A percentile compares a stretch with the other conserved stretches of the same genome.
These are phyloP conservation scores for Falco columbarius DNA, from an alignment of 2,797 vertebrate species.

Conservation along the genomic window DNA sequence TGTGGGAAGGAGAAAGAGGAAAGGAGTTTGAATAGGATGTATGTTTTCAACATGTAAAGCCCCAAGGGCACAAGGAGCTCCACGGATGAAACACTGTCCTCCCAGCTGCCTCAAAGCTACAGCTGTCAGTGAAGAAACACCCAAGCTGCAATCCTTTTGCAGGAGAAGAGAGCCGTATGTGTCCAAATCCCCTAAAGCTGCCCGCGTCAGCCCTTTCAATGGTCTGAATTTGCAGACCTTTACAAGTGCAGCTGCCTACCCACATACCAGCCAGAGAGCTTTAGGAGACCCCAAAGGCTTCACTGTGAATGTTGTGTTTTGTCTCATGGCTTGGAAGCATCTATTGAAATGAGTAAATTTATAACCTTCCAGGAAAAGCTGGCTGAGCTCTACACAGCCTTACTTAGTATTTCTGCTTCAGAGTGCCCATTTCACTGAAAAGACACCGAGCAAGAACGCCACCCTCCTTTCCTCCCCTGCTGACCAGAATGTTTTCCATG, in stretches of 20 bases:
- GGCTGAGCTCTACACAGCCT: not conserved
- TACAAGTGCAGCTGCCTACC: not conserved
- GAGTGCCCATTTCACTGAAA: not conserved
- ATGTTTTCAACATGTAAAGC: not conserved
- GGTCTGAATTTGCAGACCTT: not conserved
- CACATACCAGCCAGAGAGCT: accelerated
- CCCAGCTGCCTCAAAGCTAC: not conserved
- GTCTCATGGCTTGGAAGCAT: not conserved
- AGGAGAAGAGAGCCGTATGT: not conserved
- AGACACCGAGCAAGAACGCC: not conserved
- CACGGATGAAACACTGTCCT: not conserved
- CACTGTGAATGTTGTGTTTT: not conserved
- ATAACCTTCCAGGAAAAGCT: not conserved
- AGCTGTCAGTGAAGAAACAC: not conserved
- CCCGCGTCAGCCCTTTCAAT: not conserved
- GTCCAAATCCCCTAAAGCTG: not conserved
- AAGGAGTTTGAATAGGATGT: not conserved
- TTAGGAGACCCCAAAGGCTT: not conserved
- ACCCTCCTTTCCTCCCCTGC: not conserved
- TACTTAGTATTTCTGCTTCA: not conserved
- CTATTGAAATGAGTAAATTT: not conserved
- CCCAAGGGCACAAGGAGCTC: not conserved
- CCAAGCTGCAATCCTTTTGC: not conserved
- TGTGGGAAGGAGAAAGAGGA: not conserved
- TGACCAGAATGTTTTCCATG: not conserved